These are phyloP conservation scores for Aurelia sp. DNA, from an alignment of 30 jellyfish, hydroid and myxozoan genomes.

Conservation along the genomic window DNA sequence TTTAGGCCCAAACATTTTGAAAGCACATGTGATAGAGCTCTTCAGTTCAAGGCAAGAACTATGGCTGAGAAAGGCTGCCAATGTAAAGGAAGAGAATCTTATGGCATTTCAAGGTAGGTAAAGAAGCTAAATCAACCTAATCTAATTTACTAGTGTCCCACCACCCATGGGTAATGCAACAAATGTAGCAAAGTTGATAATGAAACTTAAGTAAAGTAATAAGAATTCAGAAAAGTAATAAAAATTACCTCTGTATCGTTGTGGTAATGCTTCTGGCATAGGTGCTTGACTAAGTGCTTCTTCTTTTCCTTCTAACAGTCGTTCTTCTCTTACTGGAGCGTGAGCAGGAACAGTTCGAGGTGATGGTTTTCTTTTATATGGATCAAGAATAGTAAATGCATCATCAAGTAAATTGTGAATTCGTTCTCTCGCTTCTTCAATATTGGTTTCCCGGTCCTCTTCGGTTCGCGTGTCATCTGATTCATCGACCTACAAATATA, in stretches of 20 bases:
- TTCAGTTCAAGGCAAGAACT: too few relatives aligned
- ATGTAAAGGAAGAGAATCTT: too few relatives aligned
- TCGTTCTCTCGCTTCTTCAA: slow-evolving; percentile 86
- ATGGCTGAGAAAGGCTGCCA: too few relatives aligned
- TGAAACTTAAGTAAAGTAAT: too few relatives aligned
- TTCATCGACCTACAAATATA: slow-evolving; percentile 14
- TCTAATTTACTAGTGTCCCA: too few relatives aligned
- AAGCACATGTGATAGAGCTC: too few relatives aligned
- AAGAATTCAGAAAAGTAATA: too few relatives aligned
- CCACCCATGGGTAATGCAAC: too few relatives aligned
- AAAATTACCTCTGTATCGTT: slow-evolving; percentile 53
- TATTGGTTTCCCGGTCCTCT: slow-evolving; percentile 69
- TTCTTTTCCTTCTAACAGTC: slow-evolving; percentile 30
- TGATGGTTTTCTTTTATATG: slow-evolving; percentile 34
- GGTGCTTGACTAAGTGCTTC: slow-evolving; percentile 45
- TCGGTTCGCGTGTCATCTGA: slow-evolving; percentile 51
- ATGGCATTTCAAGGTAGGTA: too few relatives aligned
- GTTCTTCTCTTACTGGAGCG: slow-evolving; percentile 18
- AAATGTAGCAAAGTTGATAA: neutral
- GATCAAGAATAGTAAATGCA: slow-evolving; percentile 84
- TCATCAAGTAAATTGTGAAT: slow-evolving; percentile 91
- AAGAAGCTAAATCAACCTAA: too few relatives aligned
- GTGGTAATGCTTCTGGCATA: slow-evolving; percentile 24
- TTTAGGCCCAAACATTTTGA: too few relatives aligned
- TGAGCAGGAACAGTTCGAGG: neutral